These are phyloP conservation scores for Mechanitis mazaeus DNA, from an alignment of 2,888 invertebrate genomes.

Conservation along the genomic window DNA sequence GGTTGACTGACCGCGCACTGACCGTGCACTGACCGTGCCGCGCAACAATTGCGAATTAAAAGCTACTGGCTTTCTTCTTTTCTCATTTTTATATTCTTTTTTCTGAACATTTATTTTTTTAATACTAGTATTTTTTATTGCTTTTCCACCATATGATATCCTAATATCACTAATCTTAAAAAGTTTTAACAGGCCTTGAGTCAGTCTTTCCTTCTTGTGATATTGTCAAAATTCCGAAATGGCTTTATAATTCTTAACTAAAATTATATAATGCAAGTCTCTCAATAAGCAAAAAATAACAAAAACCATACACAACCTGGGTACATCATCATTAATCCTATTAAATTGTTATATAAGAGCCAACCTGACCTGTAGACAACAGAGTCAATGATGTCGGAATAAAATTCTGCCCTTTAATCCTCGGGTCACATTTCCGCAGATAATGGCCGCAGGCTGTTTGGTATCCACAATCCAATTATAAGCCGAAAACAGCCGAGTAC, in stretches of 20 bases:
- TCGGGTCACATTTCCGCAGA: constrained; percentile 8
- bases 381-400: constrained; percentile 2
- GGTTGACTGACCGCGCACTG: constrained; percentile 50
- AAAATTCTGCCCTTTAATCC: background rate
- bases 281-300: background rate
- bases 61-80: constrained; percentile 10
- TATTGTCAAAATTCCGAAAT: constrained; percentile 17
- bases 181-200: constrained; percentile 9
- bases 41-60: constrained; percentile 16
- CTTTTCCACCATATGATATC: background rate
- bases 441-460: constrained; percentile 5
- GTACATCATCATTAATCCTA: constrained; percentile 3
- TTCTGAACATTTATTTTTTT: constrained; percentile 10
- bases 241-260: constrained; percentile 1
- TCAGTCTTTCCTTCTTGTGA: constrained; percentile 21
- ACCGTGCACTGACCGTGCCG: constrained; percentile 37
- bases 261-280: background rate
- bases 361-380: background rate
- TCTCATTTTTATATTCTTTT: constrained; percentile 8
- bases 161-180: too few species aligned
- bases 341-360: background rate
- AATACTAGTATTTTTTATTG: background rate
- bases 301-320: background rate
- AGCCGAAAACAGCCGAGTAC: constrained; percentile 9
- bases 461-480: constrained; percentile 11